Percentiles rank a stretch among this genome's conserved stretches.
Evolutionary conservation across 2,888 invertebrate species (phyloP).

Genomic region (Biston betularia): DNA sequence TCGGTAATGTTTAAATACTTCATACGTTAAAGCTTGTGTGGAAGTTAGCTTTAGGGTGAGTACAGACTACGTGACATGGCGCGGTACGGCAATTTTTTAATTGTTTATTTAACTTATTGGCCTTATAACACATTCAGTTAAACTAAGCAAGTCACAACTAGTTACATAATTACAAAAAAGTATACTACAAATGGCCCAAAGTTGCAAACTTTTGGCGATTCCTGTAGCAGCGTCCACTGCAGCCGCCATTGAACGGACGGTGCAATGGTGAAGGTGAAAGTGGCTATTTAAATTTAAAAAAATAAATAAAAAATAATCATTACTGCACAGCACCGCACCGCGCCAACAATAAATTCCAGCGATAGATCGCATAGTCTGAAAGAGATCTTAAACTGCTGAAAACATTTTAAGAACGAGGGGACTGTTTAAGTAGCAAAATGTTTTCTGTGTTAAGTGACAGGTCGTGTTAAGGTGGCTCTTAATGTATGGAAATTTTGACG

Average conservation of each 20-base stretch:
- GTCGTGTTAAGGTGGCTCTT: constrained; percentile 39
- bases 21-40: constrained; percentile 51
- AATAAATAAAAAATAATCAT: too few relatives aligned
- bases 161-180: too few relatives aligned
- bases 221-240: too few relatives aligned
- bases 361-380: constrained; percentile 11
- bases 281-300: too few relatives aligned
- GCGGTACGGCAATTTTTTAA: not conserved
- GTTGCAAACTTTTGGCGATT: too few relatives aligned
- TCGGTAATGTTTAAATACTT: constrained; percentile 67
- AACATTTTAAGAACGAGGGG: constrained; percentile 60
- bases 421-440: constrained; percentile 50
- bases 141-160: too few relatives aligned
- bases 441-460: constrained; percentile 54
- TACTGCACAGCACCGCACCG: not conserved
- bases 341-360: not conserved
- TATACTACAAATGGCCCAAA: too few relatives aligned
- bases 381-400: constrained; percentile 49
- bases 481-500: constrained; percentile 41
- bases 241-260: too few relatives aligned
- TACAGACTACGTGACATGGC: constrained; percentile 6
- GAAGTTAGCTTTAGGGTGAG: constrained; percentile 26
- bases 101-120: too few relatives aligned
- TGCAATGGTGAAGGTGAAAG: too few relatives aligned
- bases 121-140: too few relatives aligned